Evolutionary conservation across 2,797 vertebrate genomes (phyloP), one percentile per base, ranked within the genome.

Genomic region (Melanotaenia pygmaea): DNA sequence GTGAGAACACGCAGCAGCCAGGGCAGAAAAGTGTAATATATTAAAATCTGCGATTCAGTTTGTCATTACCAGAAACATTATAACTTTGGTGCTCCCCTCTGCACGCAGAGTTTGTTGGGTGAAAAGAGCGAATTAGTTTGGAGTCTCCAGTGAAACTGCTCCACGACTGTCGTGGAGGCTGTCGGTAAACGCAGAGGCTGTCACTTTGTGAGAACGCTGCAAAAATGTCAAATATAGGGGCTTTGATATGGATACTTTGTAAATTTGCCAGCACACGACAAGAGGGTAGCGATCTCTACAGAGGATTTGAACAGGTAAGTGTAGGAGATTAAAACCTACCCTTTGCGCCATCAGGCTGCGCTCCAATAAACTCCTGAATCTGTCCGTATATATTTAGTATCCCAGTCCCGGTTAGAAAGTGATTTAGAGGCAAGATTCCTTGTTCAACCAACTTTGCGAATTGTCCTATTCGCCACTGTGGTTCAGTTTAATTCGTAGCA

Each of bases 261-360:
- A 92, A 92, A 92, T 94, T 92, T 94, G 94, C 94, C 95, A 93
- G 94, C 94, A 94, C 77, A 74, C 93, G 94, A 93, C 89, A 64
- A 91, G 92, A 93, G 89, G 90, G 94, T 92, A 95, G 91, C 93
- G 92, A 92, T 90, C 94, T 94, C 94, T 95, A 95, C 94, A 90
- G 94, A 95, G 95, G 95, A 92, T 96, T 94, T 95, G 95, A 96
- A 88, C 95, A 94, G 96, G 96, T 96, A 96, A 96, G 96, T 94
- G 96, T 93, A 91, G 95, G 95, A 96, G 95, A 96, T 96, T 96
- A 94, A 96, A 96, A 98, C 98, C 96, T 98, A 99, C 98, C 98
- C 97, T 97, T 98, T 99, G 98, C 96, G 98, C 98, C 98, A 99
- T 99, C 96, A 97, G 97, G 95, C 97, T 97, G 96, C 97, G 96